Evolutionary conservation across 2,888 invertebrate genomes (phyloP).

Genomic region (Sisyra nigra): DNA sequence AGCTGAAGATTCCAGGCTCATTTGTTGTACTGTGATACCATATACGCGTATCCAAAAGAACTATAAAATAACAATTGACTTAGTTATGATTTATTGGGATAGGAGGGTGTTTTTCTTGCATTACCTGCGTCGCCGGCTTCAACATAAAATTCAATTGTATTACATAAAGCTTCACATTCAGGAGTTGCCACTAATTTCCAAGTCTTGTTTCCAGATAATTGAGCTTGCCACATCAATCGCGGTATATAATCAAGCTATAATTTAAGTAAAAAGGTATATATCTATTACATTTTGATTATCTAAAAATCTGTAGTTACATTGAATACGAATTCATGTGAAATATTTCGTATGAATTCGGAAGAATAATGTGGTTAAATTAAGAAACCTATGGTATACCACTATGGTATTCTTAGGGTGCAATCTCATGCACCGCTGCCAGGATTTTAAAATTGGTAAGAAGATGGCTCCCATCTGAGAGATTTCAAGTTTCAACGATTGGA

Average conservation of each 20-base stretch:
- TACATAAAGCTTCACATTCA: constrained; percentile 68
- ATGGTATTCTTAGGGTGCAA: no score
- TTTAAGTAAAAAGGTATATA: constrained; percentile 1
- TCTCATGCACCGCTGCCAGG: no score
- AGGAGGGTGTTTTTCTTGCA: no score
- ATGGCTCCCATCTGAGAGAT: no score
- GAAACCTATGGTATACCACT: constrained; percentile 3
- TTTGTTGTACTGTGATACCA: constrained; percentile 87
- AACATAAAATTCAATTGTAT: constrained; percentile 57
- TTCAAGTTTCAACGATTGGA: no score
- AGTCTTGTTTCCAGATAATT: constrained; percentile 68
- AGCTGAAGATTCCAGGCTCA: constrained; percentile 62
- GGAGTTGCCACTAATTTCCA: constrained; percentile 76
- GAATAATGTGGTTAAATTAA: no score
- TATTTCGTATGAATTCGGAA: no score
- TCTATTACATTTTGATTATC: constrained; percentile 4
- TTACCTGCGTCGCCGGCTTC: constrained; percentile 74
- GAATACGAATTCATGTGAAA: no score
- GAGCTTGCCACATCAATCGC: constrained; percentile 87
- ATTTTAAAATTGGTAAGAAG: no score
- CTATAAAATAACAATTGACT: no score
- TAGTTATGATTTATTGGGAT: no score
- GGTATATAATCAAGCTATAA: constrained; percentile 78
- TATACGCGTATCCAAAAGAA: constrained; percentile 73
- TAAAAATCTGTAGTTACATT: no score